Conservation (phyloP, 2,113 vertebrate species). For the Orycteropus afer region DNA sequence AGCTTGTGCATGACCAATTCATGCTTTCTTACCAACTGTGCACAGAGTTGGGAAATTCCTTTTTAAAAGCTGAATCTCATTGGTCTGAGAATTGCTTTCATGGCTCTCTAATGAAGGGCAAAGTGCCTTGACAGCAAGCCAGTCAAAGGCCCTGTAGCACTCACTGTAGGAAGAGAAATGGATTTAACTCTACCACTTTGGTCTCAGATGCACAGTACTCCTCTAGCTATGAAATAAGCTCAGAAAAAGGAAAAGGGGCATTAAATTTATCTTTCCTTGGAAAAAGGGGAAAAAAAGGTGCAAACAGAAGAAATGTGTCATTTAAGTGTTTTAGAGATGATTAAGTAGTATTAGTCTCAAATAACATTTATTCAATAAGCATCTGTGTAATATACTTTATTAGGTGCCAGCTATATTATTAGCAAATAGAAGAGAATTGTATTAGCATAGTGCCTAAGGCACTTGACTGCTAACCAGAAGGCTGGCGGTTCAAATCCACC, state of each 20-base stretch:
- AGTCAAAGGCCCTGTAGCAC: background rate
- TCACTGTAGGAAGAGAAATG: background rate
- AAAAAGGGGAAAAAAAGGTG: background rate
- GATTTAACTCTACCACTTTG: background rate
- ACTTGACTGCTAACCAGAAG: too few species aligned
- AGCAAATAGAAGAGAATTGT: conserved; percentile 10
- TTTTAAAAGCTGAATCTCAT: background rate
- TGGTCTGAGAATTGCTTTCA: background rate
- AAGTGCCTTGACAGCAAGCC: background rate
- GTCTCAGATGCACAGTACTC: background rate
- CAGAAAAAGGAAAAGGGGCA: background rate
- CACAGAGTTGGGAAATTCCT: background rate
- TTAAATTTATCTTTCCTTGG: background rate
- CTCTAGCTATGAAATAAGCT: background rate
- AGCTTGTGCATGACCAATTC: background rate
- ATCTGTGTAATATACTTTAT: background rate
- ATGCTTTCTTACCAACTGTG: background rate
- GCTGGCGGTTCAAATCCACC: too few species aligned
- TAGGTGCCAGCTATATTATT: background rate
- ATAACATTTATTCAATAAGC: background rate
- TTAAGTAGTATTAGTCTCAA: background rate
- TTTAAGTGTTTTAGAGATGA: background rate
- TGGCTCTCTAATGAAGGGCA: conserved; percentile 4
- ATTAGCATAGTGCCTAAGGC: conserved; percentile 7
- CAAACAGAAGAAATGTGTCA: background rate